phyloP scores from a whole-genome alignment of 2,797 vertebrate species.

The Pantherophis vulpinus region DNA sequence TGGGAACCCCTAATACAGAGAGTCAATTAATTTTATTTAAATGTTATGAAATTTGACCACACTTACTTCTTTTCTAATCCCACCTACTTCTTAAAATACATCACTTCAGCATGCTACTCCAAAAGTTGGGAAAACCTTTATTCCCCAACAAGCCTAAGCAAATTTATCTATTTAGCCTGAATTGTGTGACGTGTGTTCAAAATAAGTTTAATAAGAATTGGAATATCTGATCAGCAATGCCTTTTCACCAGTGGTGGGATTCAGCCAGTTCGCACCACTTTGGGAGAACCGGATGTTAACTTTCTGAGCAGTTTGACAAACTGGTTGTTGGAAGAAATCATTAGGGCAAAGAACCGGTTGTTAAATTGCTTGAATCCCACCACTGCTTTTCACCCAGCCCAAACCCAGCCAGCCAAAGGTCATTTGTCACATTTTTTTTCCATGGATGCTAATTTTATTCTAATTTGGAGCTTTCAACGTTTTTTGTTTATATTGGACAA shows the following conservation, averaged over 20 bases:
- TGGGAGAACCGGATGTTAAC: too few relatives aligned
- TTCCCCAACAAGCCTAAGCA: background rate
- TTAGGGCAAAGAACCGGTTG: too few relatives aligned
- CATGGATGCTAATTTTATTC: background rate
- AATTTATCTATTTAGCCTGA: background rate
- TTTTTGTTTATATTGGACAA: background rate
- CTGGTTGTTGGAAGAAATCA: too few relatives aligned
- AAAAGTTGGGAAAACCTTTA: background rate
- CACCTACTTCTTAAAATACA: background rate
- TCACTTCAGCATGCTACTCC: background rate
- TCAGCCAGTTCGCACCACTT: too few relatives aligned
- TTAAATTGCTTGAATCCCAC: too few relatives aligned
- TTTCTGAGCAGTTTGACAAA: too few relatives aligned
- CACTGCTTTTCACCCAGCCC: background rate
- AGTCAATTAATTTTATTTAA: background rate
- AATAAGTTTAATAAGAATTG: background rate
- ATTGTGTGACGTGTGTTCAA: background rate
- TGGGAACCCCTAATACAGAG: background rate
- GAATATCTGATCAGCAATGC: background rate
- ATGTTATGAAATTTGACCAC: background rate
- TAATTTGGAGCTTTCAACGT: background rate
- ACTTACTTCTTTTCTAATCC: background rate
- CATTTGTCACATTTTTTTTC: background rate
- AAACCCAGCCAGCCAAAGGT: background rate
- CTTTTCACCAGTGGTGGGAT: background rate